phyloP scores from a whole-genome alignment of 2,888 invertebrate genomes.

The Philereme vetulata region DNA sequence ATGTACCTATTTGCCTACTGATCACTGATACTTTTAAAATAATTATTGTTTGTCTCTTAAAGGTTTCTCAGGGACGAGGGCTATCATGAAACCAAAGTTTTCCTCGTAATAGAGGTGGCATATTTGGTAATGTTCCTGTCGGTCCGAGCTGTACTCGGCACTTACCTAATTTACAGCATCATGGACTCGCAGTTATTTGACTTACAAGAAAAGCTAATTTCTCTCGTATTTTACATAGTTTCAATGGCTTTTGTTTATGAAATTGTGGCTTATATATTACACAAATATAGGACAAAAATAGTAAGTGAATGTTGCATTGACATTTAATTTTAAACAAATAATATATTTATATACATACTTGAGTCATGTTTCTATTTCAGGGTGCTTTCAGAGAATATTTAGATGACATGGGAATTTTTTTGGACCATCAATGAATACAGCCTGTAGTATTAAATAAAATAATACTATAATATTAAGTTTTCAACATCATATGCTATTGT shows the following conservation, averaged over 20 bases:
- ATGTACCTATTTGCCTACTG: too few relatives aligned
- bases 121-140: slow-evolving; percentile 78
- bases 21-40: neutral
- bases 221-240: slow-evolving; percentile 66
- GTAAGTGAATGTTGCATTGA: slow-evolving; percentile 53
- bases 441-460: slow-evolving; percentile 2
- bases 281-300: slow-evolving; percentile 65
- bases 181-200: slow-evolving; percentile 69
- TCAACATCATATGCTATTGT: neutral
- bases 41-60: slow-evolving; percentile 31
- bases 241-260: slow-evolving; percentile 74
- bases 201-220: slow-evolving; percentile 64
- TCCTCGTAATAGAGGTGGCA: slow-evolving; percentile 70
- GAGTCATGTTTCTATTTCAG: slow-evolving; percentile 45
- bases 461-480: slow-evolving; percentile 2
- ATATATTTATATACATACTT: neutral
- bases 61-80: slow-evolving; percentile 82
- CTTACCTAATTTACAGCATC: slow-evolving; percentile 71
- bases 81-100: slow-evolving; percentile 69
- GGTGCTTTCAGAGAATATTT: slow-evolving; percentile 48
- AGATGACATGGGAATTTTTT: slow-evolving; percentile 48
- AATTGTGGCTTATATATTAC: slow-evolving; percentile 66
- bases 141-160: slow-evolving; percentile 80
- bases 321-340: slow-evolving; percentile 1
- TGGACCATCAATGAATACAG: slow-evolving; percentile 20